These are phyloP conservation scores for Triplophysa rosa DNA, from an alignment of 2,113 vertebrate species.

Conservation along the genomic window DNA sequence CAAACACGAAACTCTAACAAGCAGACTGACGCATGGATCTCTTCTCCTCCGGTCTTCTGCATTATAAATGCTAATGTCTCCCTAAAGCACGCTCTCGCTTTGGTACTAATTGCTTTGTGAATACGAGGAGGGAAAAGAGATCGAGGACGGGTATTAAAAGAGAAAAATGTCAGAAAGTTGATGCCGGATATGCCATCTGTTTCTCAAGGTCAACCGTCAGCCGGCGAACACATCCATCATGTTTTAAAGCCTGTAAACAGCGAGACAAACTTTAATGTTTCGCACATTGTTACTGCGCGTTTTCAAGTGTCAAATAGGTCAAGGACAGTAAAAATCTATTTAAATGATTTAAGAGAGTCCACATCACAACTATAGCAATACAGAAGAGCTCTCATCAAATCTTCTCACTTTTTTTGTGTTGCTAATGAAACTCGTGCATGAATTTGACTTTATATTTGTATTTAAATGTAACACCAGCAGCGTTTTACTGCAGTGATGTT, in stretches of 20 bases:
- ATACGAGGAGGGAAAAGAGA: slow-evolving; percentile 42
- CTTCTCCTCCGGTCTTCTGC: slow-evolving; percentile 25
- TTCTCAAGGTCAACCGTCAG: slow-evolving; percentile 70
- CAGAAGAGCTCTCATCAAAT: too few relatives aligned
- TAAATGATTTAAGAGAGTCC: too few relatives aligned
- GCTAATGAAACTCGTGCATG: not conserved
- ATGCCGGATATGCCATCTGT: slow-evolving; percentile 64
- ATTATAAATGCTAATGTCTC: slow-evolving; percentile 48
- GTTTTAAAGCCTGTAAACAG: slow-evolving; percentile 2
- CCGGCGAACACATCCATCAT: slow-evolving; percentile 70
- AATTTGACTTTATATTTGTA: not conserved
- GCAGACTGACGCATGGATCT: slow-evolving; percentile 16
- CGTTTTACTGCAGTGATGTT: not conserved
- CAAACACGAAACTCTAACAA: slow-evolving; percentile 39
- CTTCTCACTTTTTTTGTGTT: not conserved
- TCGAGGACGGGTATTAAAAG: slow-evolving; percentile 40
- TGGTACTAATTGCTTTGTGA: slow-evolving; percentile 51
- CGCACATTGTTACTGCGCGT: slow-evolving; percentile 10
- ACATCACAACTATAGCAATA: too few relatives aligned
- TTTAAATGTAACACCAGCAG: not conserved
- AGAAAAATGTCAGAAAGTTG: slow-evolving; percentile 41
- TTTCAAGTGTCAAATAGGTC: not conserved
- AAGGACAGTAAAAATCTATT: too few relatives aligned
- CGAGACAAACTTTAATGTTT: not conserved
- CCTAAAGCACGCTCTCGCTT: slow-evolving; percentile 46